These are phyloP conservation scores for Philereme transversata DNA, from an alignment of 2,888 invertebrate genomes.

Conservation along the genomic window DNA sequence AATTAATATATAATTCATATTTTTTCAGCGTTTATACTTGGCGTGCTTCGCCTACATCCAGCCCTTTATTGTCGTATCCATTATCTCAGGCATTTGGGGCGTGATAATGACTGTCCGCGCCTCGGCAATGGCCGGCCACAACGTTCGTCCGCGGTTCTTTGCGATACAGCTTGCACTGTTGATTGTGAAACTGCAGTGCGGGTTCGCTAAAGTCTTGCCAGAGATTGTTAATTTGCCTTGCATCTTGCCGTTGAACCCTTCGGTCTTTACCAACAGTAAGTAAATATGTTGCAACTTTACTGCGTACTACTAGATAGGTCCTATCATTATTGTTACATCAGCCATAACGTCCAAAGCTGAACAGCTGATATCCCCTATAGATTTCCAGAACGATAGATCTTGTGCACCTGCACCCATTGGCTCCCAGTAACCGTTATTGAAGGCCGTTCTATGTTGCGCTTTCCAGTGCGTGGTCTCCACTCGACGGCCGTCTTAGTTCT, in stretches of 20 bases:
- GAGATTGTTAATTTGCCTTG: constrained; percentile 85
- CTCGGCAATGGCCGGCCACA: constrained; percentile 68
- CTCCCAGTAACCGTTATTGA: no score
- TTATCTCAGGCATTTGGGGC: constrained; percentile 88
- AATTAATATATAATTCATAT: no score
- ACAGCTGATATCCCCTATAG: no score
- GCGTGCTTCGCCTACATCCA: constrained; percentile 84
- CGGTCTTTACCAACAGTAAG: constrained; percentile 87
- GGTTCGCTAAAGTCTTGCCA: constrained; percentile 82
- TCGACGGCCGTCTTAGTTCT: no score
- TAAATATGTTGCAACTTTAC: not conserved
- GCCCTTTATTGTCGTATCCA: constrained; percentile 86
- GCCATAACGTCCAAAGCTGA: no score
- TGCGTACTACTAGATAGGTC: no score
- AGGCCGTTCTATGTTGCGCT: no score
- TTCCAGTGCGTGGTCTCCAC: no score
- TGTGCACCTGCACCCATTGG: no score
- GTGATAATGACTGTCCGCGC: constrained; percentile 85
- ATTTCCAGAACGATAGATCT: no score
- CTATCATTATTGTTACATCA: no score
- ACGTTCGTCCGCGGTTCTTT: constrained; percentile 77
- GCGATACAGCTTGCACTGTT: constrained; percentile 87
- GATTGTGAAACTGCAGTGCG: constrained; percentile 87
- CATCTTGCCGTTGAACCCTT: constrained; percentile 85
- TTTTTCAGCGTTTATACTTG: constrained; percentile 35